Conservation (phyloP, 2,113 vertebrate species). For the Myxocyprinus asiaticus region DNA sequence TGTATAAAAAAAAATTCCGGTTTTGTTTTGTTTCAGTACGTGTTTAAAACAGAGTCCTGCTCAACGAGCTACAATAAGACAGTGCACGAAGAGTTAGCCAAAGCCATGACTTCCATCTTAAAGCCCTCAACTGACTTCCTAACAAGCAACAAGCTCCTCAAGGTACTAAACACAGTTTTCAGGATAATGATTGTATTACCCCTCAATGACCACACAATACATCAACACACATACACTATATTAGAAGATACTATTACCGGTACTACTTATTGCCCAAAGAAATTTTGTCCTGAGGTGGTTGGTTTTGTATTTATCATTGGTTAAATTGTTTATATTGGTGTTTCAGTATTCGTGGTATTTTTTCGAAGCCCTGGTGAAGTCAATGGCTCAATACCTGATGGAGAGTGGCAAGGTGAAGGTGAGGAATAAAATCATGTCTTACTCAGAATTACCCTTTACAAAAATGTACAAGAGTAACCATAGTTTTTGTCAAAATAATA, state of each 20-base stretch:
- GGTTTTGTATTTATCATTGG: no score
- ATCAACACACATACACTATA: no score
- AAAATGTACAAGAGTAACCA: no score
- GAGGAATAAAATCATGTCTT: constrained; percentile 15
- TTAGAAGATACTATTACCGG: no score
- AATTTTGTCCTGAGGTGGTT: no score
- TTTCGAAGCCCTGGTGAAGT: constrained; percentile 95
- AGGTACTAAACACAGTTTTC: constrained; percentile 71
- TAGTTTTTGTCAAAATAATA: no score
- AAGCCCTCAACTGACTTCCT: constrained; percentile 96
- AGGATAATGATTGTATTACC: background rate
- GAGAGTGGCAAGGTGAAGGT: constrained; percentile 92
- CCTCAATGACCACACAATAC: background rate
- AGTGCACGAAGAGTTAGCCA: constrained; percentile 92
- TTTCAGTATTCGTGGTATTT: constrained; percentile 98
- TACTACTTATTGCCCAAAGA: no score
- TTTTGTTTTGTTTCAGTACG: constrained; percentile 76
- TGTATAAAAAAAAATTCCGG: no score
- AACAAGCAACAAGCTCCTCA: constrained; percentile 96
- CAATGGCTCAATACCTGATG: constrained; percentile 92
- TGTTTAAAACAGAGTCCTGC: constrained; percentile 88
- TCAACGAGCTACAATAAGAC: constrained; percentile 82
- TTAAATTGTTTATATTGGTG: no score
- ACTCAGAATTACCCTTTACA: no score
- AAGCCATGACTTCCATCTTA: constrained; percentile 94